Evolutionary conservation across 2,888 invertebrate species (phyloP), one percentile per base, ranked within the genome.

Genomic region (Amiota mariae): DNA sequence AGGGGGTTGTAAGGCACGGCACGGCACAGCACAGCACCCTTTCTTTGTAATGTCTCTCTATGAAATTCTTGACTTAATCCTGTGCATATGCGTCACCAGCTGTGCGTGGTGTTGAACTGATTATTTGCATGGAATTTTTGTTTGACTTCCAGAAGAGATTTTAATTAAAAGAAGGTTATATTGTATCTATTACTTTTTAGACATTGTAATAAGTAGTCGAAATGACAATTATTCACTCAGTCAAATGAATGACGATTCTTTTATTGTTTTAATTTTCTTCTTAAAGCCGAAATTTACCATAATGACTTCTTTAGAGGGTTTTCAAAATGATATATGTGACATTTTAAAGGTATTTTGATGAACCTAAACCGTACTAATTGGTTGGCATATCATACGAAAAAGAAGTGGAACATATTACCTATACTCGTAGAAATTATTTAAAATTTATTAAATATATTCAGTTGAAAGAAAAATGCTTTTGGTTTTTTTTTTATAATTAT

Each of bases 21-120:
- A 12, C 49, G 2, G 36, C 6, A 0, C 20, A 6, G 8, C 47
- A 12, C 49, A n/a, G n/a, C n/a, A n/a, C 15, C 48, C 49, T 9
- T 66, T 36, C 36, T 66, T 66, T 51, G 59, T 20, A 36, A n/a
- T 68, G 8, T 13, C 54, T 20, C 54, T 20, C n/a, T 49, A 51
- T 68, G 48, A 20, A 18, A 51, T 20, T 13, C 54, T 51, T 36
- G 24, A 24, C 46, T 88, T 88, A 88, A 88, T 88, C 88, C 84
- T 80, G 81, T 81, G 85, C 88, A 85, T 87, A 88, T 87, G 87
- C 81, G 85, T 80, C 83, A 82, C 79, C 80, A 81, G 85, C 85
- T 84, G 84, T 84, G 85, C 59, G 54, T 51, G 12, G 12, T n/a
- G 15, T 20, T 59, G 59, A 18, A n/a, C 20, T 15, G 59, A 15